Conservation (phyloP, 2,797 vertebrate species). For the Helicolenus hilgendorfi region DNA sequence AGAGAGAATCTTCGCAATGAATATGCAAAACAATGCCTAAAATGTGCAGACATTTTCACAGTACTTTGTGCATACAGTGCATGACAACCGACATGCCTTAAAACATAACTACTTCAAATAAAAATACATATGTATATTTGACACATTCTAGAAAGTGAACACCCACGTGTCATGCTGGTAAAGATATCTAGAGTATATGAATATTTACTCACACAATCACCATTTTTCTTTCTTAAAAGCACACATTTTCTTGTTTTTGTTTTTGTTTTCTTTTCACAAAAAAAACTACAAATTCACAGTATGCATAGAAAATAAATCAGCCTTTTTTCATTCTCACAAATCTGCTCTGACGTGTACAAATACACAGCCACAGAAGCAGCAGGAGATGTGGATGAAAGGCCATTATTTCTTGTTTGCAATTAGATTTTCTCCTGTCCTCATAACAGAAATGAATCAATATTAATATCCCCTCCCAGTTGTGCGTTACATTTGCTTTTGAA, state of each 20-base stretch:
- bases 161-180: not conserved
- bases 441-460: too few relatives aligned
- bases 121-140: too few relatives aligned
- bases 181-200: not conserved
- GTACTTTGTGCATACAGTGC: not conserved
- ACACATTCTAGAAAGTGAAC: not conserved
- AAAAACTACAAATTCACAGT: not conserved
- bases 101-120: too few relatives aligned
- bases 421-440: too few relatives aligned
- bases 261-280: not conserved
- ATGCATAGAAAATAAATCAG: not conserved
- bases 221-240: not conserved
- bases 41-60: not conserved
- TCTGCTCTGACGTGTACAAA: constrained; percentile 1
- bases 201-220: not conserved
- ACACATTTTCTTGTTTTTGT: not conserved
- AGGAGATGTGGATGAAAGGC: constrained; percentile 8
- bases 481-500: not conserved
- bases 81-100: too few relatives aligned
- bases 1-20: not conserved
- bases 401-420: not conserved
- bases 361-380: not conserved
- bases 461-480: too few relatives aligned
- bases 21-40: not conserved
- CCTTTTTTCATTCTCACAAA: not conserved